A percentile compares a stretch with the other conserved stretches of the same genome.
Conservation (phyloP, 2,797 vertebrate species). For the Pelobates cultripes region DNA sequence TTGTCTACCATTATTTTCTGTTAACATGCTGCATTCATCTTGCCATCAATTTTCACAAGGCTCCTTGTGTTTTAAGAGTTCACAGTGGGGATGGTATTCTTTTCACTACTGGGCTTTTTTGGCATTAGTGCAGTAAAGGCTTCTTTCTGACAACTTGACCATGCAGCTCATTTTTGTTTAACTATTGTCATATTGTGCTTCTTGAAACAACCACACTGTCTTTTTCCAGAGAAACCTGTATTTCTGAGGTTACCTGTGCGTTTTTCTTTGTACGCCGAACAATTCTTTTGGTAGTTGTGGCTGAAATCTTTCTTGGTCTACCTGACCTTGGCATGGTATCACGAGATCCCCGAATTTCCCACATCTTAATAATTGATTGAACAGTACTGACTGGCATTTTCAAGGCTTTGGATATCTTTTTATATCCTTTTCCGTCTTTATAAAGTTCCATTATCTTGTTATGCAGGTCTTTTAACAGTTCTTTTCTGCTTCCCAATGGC, state of each 20-base stretch:
- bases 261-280: not conserved
- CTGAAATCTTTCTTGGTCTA: not conserved
- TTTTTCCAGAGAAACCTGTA: not conserved
- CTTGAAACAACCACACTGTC: not conserved
- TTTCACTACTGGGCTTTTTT: not conserved
- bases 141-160: not conserved
- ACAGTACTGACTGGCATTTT: not conserved
- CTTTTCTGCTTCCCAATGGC: too few species aligned
- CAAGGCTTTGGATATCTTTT: slow-evolving; percentile 1
- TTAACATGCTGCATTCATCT: too few species aligned
- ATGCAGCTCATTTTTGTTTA: not conserved
- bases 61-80: too few species aligned
- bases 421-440: too few species aligned
- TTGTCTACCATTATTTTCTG: too few species aligned
- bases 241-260: not conserved
- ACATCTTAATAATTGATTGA: not conserved
- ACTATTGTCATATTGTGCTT: not conserved
- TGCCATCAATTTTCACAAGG: too few species aligned
- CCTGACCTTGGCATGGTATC: not conserved
- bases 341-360: not conserved
- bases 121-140: not conserved
- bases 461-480: too few species aligned
- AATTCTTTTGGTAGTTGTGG: not conserved
- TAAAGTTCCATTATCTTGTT: too few species aligned
- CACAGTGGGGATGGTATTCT: too few species aligned